Conservation (phyloP, 2,113 vertebrate species). For the Crocuta crocuta region DNA sequence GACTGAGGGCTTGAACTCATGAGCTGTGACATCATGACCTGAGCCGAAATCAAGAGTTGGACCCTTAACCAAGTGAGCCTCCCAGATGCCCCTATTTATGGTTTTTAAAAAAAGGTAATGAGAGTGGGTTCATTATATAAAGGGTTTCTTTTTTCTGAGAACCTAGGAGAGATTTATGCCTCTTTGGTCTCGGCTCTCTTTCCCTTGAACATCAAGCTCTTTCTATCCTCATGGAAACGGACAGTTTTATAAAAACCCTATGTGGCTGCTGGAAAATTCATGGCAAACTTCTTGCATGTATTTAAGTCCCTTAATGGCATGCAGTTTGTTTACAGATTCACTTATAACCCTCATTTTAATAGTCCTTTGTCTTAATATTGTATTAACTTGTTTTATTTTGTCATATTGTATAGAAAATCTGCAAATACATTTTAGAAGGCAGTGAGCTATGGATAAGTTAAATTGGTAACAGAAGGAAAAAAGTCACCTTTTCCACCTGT, state of each 20-base stretch:
- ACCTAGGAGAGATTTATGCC: not conserved
- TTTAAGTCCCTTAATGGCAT: conserved; percentile 31
- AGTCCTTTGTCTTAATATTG: conserved; percentile 47
- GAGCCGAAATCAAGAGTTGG: no score
- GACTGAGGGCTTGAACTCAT: no score
- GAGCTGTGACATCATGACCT: no score
- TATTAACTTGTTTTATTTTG: conserved; percentile 34
- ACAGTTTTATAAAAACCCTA: not conserved
- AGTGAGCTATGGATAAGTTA: not conserved
- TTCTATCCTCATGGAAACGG: not conserved
- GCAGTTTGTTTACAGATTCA: conserved; percentile 61
- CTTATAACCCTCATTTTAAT: conserved; percentile 55
- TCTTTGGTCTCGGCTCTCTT: conserved; percentile 3
- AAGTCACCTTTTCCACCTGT: not conserved
- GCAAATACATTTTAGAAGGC: conserved; percentile 26
- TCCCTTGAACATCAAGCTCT: not conserved
- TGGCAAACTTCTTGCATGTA: not conserved
- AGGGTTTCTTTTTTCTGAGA: not conserved
- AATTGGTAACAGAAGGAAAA: conserved; percentile 3
- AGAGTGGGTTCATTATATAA: not conserved
- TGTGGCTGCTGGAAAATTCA: conserved; percentile 7
- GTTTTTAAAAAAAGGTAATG: not conserved
- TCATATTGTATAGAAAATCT: not conserved
- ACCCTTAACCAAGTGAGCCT: no score
- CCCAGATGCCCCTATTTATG: not conserved